Base-by-base conservation (phyloP, 1,140 invertebrate genomes). In the Anoplophora glabripennis region DNA sequence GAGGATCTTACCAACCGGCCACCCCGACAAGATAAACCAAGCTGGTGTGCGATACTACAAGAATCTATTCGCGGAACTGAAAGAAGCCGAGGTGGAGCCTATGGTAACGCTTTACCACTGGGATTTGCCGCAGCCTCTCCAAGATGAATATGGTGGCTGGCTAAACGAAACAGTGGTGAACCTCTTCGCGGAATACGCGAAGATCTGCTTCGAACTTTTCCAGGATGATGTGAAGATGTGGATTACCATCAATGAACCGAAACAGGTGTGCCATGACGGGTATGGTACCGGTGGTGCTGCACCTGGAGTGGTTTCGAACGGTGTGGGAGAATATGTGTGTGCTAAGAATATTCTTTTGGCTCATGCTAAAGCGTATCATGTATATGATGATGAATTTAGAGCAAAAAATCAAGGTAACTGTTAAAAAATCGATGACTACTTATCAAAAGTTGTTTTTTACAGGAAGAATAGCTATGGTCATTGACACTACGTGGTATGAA, bases 231-330 rank as follows among this genome's bases (percentile, higher is more conserved):
- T n/a, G n/a, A n/a, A n/a, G n/a, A n/a, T n/a, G n/a, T n/a, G n/a
- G n/a, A n/a, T n/a, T n/a, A n/a, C n/a, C n/a, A n/a, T n/a, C n/a
- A n/a, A n/a, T n/a, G n/a, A n/a, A n/a, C n/a, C n/a, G n/a, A n/a
- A n/a, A n/a, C 53, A 56, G 15, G 42, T 56, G 12, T 56, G 53
- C 34, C 28, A 46, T 18, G 28, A 41, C 36, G 53, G 53, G 8
- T 56, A 56, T 46, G 44, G 53, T 14, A 21, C n/a, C n/a, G 34
- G 21, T 12, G 18, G 12, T 4, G 35, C 37, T 7, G 41, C 53
- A 62, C 81, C 35, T 80, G 81, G 64, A 79, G 77, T 60, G 76
- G 82, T 60, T 81, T 72, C n/a, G 63, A 82, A 11, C 65, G 83
- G 14, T 77, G 80, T 58, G 75, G 79, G 4, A 80, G 83, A 65